Evolutionary conservation across 2,113 vertebrate species (phyloP), one percentile per base, ranked within the genome.

Genomic region (Falco punctatus): DNA sequence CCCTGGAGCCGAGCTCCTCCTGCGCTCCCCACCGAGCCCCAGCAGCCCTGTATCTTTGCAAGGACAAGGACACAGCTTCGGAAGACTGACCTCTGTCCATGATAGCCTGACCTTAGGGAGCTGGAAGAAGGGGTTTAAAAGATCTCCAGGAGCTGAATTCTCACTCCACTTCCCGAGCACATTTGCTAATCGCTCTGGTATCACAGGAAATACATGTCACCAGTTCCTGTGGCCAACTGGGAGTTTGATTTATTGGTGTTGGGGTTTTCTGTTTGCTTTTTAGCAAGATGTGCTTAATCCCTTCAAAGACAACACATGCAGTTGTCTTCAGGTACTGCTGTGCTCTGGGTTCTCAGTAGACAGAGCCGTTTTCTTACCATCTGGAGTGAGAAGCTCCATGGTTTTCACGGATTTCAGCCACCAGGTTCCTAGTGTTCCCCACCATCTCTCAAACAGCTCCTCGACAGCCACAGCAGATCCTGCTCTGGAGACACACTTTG

Each of bases 41-140:
- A 21, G 51, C 19, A 22, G 24, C 8, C 52, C 46, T 4, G 4
- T 4, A 16, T 28, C 62, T 44, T 44, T 24, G 51, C 79, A 67
- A 54, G 67, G 49, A 69, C 48, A 65, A 54, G 67, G 49, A 69
- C 48, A 65, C 27, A 23, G 9, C 16, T 8, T 9, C 0, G 19
- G 57, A n/a, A 42, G 28, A 35, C 17, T 2, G 8, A 1, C 13
- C 49, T 32, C 44, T 49, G 42, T 6, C 26, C 42, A 6, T 0
- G 0, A 11, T 0, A 62, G 23, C 24, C 8, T 4, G 49, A 33
- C n/a, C 44, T n/a, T 57, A 42, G 23, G 4, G 26, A 65, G 22
- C 9, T 12, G 33, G 13, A 44, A 59, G n/a, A 30, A 62, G 23
- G 23, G 10, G 8, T 46, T 86, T 87, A 9, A 58, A 57, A 72